Base-by-base conservation (phyloP, 2,888 invertebrate species). In the Spilosoma lubricipeda region DNA sequence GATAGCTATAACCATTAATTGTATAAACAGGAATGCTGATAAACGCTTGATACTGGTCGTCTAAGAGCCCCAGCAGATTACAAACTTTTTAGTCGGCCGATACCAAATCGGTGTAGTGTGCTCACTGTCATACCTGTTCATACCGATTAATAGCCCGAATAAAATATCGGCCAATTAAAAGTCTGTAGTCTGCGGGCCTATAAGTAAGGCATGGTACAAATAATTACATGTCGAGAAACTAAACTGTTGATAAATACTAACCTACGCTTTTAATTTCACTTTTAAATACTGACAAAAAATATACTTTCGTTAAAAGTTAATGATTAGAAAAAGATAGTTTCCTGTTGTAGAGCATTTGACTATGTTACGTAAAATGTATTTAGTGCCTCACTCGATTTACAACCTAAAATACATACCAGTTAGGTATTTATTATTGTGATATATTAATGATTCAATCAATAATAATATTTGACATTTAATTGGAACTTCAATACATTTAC, bases 271-370 rank as follows among this genome's bases (percentile, higher is more conserved):
- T 76, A 76, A 71, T 64, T 78, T 75, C 71, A 73, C 15, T 39
- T 81, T 74, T 70, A 80, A 83, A 88, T 87, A 85, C 85, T 85
- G 84, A 80, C 77, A 80, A 76, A 81, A 64, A 85, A 81, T 80
- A 79, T 80, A 79, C 67, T 73, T 72, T 52, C 64, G 67, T 52
- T 67, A 80, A 78, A 39, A 76, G 42, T 77, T 73, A 33, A 56
- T 42, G 67, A 74, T 70, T 68, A 74, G 23, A 71, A 39, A 68
- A 67, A 30, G 27, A 69, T 73, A 67, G 7, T 72, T 72, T 76
- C 27, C 48, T 75, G 73, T 42, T 70, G 56, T 69, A 63, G 69
- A 70, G 30, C 72, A 75, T 78, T 66, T 13, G 4, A 67, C 59
- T 70, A 71, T 70, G 67, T 79, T 71, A 76, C 63, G 73, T 69